A percentile compares a stretch with the other conserved stretches of the same genome.
Evolutionary conservation across 2,888 invertebrate species (phyloP).

Genomic region (Spilarctia lutea): DNA sequence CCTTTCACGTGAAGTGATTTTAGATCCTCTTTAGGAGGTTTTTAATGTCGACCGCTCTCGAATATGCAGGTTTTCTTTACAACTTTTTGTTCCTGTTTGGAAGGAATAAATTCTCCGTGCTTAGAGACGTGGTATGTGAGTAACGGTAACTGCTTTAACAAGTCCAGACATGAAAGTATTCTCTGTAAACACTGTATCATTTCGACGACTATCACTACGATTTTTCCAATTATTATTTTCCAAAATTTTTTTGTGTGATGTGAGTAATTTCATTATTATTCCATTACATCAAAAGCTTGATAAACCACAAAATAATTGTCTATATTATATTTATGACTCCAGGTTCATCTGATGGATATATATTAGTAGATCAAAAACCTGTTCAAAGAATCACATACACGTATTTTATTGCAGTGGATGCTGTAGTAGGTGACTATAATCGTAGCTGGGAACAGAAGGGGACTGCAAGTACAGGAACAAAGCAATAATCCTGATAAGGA

Average conservation of each 20-base stretch:
- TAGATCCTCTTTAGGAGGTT: neutral
- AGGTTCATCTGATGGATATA: too few species aligned
- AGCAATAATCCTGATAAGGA: slow-evolving; percentile 30
- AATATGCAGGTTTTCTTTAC: slow-evolving; percentile 1
- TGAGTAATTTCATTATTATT: too few species aligned
- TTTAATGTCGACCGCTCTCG: neutral
- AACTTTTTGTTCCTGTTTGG: slow-evolving; percentile 2
- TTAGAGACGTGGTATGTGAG: neutral
- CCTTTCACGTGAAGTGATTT: slow-evolving; percentile 5
- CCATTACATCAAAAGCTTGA: neutral
- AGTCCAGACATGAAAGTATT: neutral
- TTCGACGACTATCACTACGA: neutral
- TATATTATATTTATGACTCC: too few species aligned
- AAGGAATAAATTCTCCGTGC: neutral
- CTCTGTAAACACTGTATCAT: neutral
- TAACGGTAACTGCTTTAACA: neutral
- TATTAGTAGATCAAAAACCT: neutral
- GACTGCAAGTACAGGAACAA: slow-evolving; percentile 38
- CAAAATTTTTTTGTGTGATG: neutral
- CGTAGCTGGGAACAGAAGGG: slow-evolving; percentile 33
- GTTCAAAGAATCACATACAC: neutral
- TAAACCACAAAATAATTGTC: neutral
- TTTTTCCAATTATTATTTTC: too few species aligned
- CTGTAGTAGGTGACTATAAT: slow-evolving; percentile 8
- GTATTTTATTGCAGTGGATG: slow-evolving; percentile 26